A percentile compares a stretch with the other conserved stretches of the same genome.
phyloP scores from a whole-genome alignment of 2,888 invertebrate species.

The Orthosia gothica region DNA sequence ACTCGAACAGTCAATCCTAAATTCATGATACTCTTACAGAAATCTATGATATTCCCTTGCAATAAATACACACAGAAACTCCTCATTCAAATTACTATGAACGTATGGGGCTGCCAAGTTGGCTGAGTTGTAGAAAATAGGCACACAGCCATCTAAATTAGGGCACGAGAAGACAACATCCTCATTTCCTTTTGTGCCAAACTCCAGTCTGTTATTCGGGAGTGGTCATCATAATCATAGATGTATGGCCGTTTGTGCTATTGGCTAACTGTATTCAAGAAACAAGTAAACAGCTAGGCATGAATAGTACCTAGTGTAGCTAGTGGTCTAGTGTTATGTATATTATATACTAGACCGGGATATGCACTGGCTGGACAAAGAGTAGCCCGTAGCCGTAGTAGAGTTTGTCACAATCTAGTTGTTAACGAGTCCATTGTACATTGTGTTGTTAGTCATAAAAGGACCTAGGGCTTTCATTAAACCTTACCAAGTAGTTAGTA shows the following conservation, averaged over 20 bases:
- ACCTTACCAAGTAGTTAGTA: too few relatives aligned
- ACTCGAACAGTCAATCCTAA: too few relatives aligned
- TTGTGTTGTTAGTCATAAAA: background rate
- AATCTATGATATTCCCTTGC: background rate
- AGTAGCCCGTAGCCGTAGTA: background rate
- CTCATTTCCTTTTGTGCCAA: background rate
- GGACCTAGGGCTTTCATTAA: too few relatives aligned
- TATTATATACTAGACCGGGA: background rate
- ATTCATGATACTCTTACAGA: too few relatives aligned
- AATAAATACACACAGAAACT: background rate
- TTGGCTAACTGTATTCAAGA: too few relatives aligned
- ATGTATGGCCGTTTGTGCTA: too few relatives aligned
- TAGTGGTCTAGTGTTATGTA: background rate
- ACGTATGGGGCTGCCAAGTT: background rate
- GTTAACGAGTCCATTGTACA: background rate
- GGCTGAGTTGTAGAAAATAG: constrained; percentile 1
- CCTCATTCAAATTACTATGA: background rate
- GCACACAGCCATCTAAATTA: background rate
- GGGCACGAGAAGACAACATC: background rate
- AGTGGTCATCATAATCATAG: too few relatives aligned
- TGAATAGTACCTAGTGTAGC: background rate
- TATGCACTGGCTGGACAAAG: background rate
- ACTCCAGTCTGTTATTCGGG: too few relatives aligned
- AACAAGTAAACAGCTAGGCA: background rate
- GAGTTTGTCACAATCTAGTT: background rate